A percentile compares a stretch with the other conserved stretches of the same genome.
Conservation (phyloP, 2,113 vertebrate species). For the Aegotheles bennettii region DNA sequence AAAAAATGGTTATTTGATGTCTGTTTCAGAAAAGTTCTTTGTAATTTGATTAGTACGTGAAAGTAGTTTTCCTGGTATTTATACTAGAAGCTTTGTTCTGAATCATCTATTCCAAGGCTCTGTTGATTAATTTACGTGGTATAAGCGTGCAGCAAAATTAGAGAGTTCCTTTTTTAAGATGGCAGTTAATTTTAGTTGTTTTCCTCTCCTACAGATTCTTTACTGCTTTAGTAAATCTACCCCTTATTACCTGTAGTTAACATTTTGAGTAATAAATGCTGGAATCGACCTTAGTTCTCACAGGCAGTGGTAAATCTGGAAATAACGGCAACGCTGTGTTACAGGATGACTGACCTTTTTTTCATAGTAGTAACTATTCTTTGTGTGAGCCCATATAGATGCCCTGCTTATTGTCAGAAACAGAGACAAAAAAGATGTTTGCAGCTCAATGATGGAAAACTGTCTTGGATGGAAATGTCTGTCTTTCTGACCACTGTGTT, state of each 20-base stretch:
- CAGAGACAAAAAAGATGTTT: background rate
- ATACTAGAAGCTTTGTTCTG: background rate
- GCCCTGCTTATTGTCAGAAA: background rate
- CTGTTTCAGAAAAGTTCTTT: background rate
- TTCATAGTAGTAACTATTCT: background rate
- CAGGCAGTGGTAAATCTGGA: background rate
- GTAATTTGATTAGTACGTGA: background rate
- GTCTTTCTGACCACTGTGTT: conserved; percentile 20
- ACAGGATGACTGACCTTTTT: background rate
- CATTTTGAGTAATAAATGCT: background rate
- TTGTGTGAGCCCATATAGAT: background rate
- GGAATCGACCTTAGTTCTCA: background rate
- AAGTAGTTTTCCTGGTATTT: background rate
- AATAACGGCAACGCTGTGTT: background rate
- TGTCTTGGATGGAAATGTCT: background rate
- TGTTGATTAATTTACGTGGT: background rate
- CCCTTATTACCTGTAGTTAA: background rate
- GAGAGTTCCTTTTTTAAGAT: background rate
- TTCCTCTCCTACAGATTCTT: background rate
- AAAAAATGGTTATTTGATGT: background rate
- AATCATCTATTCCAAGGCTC: background rate
- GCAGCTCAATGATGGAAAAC: background rate
- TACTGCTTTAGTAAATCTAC: background rate
- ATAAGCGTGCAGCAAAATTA: background rate
- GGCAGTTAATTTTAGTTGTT: background rate